Evolutionary conservation across 2,888 invertebrate species (phyloP), one percentile per base, ranked within the genome.

Genomic region (Diarsia brunnea): DNA sequence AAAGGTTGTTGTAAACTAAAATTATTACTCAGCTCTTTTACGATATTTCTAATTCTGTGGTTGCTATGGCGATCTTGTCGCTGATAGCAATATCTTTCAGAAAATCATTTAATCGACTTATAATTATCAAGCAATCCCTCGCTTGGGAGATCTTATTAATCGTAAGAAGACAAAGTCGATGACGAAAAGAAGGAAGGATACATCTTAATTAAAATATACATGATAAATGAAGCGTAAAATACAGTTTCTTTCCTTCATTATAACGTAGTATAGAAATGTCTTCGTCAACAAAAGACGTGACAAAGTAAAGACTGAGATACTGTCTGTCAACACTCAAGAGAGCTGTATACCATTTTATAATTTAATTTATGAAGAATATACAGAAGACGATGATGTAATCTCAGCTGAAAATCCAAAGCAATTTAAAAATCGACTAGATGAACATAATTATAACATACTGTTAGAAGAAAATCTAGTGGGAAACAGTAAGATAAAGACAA

Each of bases 321-420:
- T 51, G 31, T 53, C 51, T 51, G 53, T 69, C 43, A 51, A 21
- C 24, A 51, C n/a, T 69, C 14, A 5, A 16, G 58, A 81, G 38
- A 67, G n/a, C 43, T 51, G 21, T 43, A 31, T 53, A 51, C 70
- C 49, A n/a, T 70, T 70, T 47, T 21, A 63, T 47, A 24, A 76
- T 68, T 67, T 68, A 47, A 53, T 78, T 66, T 77, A 67, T 16
- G 45, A 61, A 78, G 12, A 11, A 51, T 27, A 8, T 47, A 38
- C 45, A 38, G 38, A 38, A 38, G 7, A 38, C 3, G 38, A 38
- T 5, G 7, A 38, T 38, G 38, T 38, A 38, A 5, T 38, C 38
- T 38, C 38, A 38, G 38, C 38, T 38, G 38, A 7, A 38, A 38
- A 38, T 38, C 3, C 5, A 38, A 38, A 38, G 4, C 38, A 38